Evolutionary conservation across 2,113 vertebrate species (phyloP), one percentile per base, ranked within the genome.

Genomic region (Puma concolor): DNA sequence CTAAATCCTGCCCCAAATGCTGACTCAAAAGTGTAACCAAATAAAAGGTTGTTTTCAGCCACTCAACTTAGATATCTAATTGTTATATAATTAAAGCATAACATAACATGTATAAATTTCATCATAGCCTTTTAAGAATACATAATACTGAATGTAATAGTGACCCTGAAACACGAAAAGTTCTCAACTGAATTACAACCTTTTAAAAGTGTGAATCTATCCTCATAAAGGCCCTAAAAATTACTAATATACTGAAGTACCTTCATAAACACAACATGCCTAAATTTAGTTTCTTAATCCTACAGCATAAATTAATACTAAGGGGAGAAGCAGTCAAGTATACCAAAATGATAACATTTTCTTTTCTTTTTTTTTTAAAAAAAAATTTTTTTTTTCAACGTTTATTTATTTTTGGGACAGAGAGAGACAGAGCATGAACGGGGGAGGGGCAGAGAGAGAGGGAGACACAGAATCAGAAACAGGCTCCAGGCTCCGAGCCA

Each of bases 11-110:
- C 8, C 33, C 93, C 86, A 57, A 83, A 0, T 87, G 52, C 76
- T 67, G 69, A 83, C n/a, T 88, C 60, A 38, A 10, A 93, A 41
- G 15, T 77, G 1, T 36, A 77, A 88, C 60, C 27, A 87, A 96
- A 92, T 76, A 83, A 88, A 76, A 89, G 19, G 36, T 33, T 74
- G n/a, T 82, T 91, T 94, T 57, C 80, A 91, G 36, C n/a, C 81
- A 48, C n/a, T 88, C 31, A 86, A 19, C 31, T 88, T 63, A 83
- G 50, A 60, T 72, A 66, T 25, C n/a, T 91, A 48, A 54, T 21
- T 77, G 38, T 86, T 66, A 81, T 36, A 94, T 41, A 91, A 81
- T 48, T 80, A 88, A 82, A 38, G 48, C 19, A 87, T 27, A 83
- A 88, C 69, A 60, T 64, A 63, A 69, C 23, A 74, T 41, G 41